phyloP scores from a whole-genome alignment of 2,888 invertebrate species.

The Erebia ligea region DNA sequence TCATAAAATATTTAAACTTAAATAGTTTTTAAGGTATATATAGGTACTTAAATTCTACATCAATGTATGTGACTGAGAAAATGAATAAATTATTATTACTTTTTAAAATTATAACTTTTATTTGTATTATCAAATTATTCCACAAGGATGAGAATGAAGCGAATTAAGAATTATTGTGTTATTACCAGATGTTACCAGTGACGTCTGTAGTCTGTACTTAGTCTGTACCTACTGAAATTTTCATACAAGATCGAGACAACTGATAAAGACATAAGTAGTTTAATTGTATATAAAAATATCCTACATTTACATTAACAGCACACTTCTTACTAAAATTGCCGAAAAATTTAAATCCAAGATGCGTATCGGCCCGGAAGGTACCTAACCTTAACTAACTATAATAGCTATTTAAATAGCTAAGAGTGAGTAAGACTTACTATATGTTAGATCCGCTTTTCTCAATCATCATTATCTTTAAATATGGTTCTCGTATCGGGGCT shows the following conservation, averaged over 20 bases:
- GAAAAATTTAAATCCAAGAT: constrained; percentile 39
- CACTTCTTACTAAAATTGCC: constrained; percentile 35
- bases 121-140: neutral
- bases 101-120: too few relatives aligned
- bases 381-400: neutral
- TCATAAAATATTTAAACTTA: too few relatives aligned
- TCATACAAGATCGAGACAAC: constrained; percentile 3
- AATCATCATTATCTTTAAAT: too few relatives aligned
- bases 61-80: too few relatives aligned
- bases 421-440: neutral
- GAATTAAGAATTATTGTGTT: neutral
- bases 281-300: constrained; percentile 24
- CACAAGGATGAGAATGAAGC: neutral
- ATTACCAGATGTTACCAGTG: neutral
- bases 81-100: too few relatives aligned
- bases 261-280: constrained; percentile 8
- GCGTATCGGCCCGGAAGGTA: constrained; percentile 43
- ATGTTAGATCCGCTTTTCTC: neutral
- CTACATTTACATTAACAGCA: constrained; percentile 30
- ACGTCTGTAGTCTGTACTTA: neutral
- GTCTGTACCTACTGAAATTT: neutral
- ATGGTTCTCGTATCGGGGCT: too few relatives aligned
- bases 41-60: too few relatives aligned
- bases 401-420: too few relatives aligned
- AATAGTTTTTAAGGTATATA: too few relatives aligned